Percentiles rank a stretch among this genome's conserved stretches.
These are phyloP conservation scores for Miltochrista miniata DNA, from an alignment of 2,888 invertebrate species.

Conservation along the genomic window DNA sequence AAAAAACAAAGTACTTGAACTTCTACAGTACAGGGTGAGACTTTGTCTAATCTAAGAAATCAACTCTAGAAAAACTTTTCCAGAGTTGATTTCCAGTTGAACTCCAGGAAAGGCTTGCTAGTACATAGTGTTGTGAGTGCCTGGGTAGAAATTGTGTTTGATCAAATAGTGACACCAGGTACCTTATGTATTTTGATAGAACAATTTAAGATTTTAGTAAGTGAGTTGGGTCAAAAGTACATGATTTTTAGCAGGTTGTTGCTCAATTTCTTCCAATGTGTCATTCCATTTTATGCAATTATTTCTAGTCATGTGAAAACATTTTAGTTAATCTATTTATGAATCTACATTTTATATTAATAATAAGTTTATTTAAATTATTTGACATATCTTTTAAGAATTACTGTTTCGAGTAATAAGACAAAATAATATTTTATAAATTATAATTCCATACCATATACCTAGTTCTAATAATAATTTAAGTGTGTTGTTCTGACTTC, in stretches of 20 bases:
- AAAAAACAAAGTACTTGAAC: too few relatives aligned
- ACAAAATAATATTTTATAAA: conserved; percentile 1
- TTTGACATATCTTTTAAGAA: conserved; percentile 31
- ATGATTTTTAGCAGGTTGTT: conserved; percentile 24
- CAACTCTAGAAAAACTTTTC: too few relatives aligned
- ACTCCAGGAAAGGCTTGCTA: too few relatives aligned
- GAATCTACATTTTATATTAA: conserved; percentile 23
- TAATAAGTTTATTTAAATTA: conserved; percentile 29
- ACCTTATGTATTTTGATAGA: too few relatives aligned
- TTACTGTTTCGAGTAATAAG: conserved; percentile 1
- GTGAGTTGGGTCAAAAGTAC: neutral
- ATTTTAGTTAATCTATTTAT: conserved; percentile 18
- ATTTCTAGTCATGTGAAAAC: conserved; percentile 39
- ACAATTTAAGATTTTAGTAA: too few relatives aligned
- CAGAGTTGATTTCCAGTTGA: too few relatives aligned
- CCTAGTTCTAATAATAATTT: neutral
- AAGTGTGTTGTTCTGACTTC: neutral
- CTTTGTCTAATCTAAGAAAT: too few relatives aligned
- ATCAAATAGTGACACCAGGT: too few relatives aligned
- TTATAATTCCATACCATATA: conserved; percentile 14
- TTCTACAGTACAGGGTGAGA: too few relatives aligned
- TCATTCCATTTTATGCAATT: conserved; percentile 37
- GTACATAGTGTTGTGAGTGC: too few relatives aligned
- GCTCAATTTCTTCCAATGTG: conserved; percentile 51
- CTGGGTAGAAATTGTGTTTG: too few relatives aligned